phyloP scores from a whole-genome alignment of 2,888 invertebrate species.

The Zeuzera pyrina region DNA sequence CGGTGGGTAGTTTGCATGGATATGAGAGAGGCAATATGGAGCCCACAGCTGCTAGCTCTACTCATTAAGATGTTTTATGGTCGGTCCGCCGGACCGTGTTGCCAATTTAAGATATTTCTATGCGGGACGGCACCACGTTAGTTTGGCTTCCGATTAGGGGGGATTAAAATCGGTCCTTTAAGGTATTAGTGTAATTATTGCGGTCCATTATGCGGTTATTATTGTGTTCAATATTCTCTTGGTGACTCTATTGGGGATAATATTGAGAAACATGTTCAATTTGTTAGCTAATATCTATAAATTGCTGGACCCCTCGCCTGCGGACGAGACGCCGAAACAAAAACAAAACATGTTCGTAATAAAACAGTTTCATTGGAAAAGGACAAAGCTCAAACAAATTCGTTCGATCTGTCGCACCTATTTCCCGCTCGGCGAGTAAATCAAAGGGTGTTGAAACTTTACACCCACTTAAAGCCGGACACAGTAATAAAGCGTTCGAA shows the following conservation, averaged over 20 bases:
- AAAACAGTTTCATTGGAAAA: constrained; percentile 31
- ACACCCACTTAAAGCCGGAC: constrained; percentile 74
- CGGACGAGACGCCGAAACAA: constrained; percentile 10
- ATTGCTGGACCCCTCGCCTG: no score
- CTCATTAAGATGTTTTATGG: constrained; percentile 75
- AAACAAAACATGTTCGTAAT: constrained; percentile 33
- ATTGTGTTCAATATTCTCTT: constrained; percentile 36
- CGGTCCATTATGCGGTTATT: constrained; percentile 58
- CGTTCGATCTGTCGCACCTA: constrained; percentile 49
- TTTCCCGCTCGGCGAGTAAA: constrained; percentile 63
- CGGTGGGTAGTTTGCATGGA: constrained; percentile 72
- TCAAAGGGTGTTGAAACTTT: constrained; percentile 74
- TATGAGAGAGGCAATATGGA: constrained; percentile 71
- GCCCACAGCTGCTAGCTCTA: constrained; percentile 68
- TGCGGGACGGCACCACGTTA: constrained; percentile 68
- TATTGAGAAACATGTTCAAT: constrained; percentile 18
- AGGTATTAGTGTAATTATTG: constrained; percentile 69
- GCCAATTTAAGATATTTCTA: constrained; percentile 74
- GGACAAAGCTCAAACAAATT: constrained; percentile 53
- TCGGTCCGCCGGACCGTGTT: constrained; percentile 69
- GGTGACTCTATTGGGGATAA: constrained; percentile 19
- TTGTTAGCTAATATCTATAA: constrained; percentile 3
- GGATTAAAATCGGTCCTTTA: constrained; percentile 69
- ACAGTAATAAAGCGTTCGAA: constrained; percentile 73
- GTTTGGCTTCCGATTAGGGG: constrained; percentile 71